Evolutionary conservation across 1,140 invertebrate genomes (phyloP), one percentile per base, ranked within the genome.

Genomic region (Solenopsis fugax): DNA sequence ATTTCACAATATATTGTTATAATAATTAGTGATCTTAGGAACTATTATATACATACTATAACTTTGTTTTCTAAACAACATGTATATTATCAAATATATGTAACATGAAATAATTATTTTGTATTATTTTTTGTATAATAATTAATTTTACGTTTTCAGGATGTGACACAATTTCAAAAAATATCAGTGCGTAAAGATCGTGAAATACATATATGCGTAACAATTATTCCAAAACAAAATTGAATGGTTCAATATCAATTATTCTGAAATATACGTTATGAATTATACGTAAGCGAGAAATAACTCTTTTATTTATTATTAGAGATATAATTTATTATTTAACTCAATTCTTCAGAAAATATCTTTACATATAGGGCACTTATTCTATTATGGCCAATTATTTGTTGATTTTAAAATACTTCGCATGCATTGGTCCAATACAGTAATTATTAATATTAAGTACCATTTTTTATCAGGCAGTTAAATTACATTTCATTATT

Each of bases 401-500:
- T 89, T 73, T 86, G 75, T 87, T 87, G 45, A 91, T 90, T 91
- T 85, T 88, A 88, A 82, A 92, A 92, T 76, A 87, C 69, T 73
- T 86, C 65, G 52, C 85, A 91, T 82, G 88, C 87, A 89, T 93
- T 93, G 92, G 92, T 93, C 92, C 91, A 85, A 91, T 88, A 91
- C 90, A 93, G 71, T 88, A 90, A 29, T 88, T 87, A 73, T 90
- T 89, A 92, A 76, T 86, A 73, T 90, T 89, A 92, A 81, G 85
- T 86, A 87, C 81, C 86, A 88, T 64, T 81, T 88, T 29, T 86
- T 90, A 80, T 81, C 82, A 86, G 84, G 80, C 89, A 82, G 86
- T 89, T 87, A 76, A 88, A 92, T 92, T 92, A 92, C 89, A 92
- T 92, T 92, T 92, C 85, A 77, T 93, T 89, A 92, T 93, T 92